Base-by-base conservation (phyloP, 2,113 vertebrate genomes). In the Sterrhoptilus dennistouni region DNA sequence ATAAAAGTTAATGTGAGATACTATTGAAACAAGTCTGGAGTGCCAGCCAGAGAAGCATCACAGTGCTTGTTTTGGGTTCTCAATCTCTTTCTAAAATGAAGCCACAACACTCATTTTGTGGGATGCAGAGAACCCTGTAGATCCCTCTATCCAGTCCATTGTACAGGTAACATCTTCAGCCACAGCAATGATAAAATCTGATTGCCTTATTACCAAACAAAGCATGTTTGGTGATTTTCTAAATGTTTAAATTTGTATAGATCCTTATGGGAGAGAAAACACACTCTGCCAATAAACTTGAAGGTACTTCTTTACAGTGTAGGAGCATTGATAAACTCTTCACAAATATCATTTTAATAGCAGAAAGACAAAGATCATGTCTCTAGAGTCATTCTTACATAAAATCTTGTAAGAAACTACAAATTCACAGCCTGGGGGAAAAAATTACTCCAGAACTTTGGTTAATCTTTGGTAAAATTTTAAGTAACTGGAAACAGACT, bases 381-480 rank as follows among this genome's bases (percentile, higher is more conserved):
- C 36, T 40, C 20, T 18, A 29, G 16, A 24, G 54, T 74, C 59
- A 35, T 83, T 94, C 45, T 86, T 65, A 88, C 50, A n/a, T 88
- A 61, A 86, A 80, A 90, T 83, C 36, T 74, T 45, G 59, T 38
- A 40, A 86, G 74, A 77, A 92, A 78, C 20, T 50, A 70, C 3
- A 63, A 52, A 90, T 90, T 88, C 50, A 27, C 22, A 88, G 12
- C 13, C 53, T 72, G 40, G 29, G 47, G 29, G 19, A 82, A 91
- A 87, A 79, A 57, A 54, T 5, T 38, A 65, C 20, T 29, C 66
- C 36, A 50, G 56, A 95, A 74, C 35, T 85, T 80, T 59, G 63
- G 66, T 83, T 94, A 74, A 83, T 94, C 83, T 93, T 83, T 63
- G 68, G 92, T 61, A 81, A 63, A 14, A 80, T 90, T 94, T 97